These are phyloP conservation scores for Schizopygopsis pylzovi DNA, from an alignment of 2,797 vertebrate species.

Conservation along the genomic window DNA sequence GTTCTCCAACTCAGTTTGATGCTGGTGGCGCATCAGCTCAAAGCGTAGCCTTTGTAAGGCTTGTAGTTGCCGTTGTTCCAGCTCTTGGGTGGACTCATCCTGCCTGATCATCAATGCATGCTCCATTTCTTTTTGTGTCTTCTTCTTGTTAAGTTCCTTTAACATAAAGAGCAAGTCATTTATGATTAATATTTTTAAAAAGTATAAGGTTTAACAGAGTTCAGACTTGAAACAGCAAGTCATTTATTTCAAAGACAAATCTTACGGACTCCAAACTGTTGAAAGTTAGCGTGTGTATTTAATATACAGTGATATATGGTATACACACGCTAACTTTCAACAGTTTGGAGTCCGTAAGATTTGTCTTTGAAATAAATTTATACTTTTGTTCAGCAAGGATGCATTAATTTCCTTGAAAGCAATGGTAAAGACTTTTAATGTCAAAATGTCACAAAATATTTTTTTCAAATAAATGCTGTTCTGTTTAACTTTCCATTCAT, in stretches of 20 bases:
- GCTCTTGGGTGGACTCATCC: slow-evolving; percentile 96
- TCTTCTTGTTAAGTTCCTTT: slow-evolving; percentile 98
- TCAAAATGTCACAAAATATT: background rate
- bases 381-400: background rate
- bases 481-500: background rate
- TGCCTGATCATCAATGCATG: slow-evolving; percentile 97
- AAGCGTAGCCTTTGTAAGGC: slow-evolving; percentile 96
- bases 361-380: background rate
- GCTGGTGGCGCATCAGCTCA: slow-evolving; percentile 98
- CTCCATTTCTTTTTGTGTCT: slow-evolving; percentile 98
- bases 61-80: slow-evolving; percentile 95
- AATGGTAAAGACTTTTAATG: background rate
- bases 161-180: background rate
- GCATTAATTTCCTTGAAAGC: background rate
- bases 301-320: too few relatives aligned
- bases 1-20: slow-evolving; percentile 99
- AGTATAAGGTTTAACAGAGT: background rate
- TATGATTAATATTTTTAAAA: background rate
- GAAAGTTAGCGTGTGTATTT: background rate
- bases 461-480: background rate
- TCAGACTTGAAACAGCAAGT: background rate
- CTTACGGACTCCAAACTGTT: background rate
- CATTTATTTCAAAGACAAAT: background rate
- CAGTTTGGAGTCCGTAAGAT: background rate
- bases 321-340: background rate